Conservation (phyloP, 2,888 invertebrate species). For the Eupithecia tripunctaria region DNA sequence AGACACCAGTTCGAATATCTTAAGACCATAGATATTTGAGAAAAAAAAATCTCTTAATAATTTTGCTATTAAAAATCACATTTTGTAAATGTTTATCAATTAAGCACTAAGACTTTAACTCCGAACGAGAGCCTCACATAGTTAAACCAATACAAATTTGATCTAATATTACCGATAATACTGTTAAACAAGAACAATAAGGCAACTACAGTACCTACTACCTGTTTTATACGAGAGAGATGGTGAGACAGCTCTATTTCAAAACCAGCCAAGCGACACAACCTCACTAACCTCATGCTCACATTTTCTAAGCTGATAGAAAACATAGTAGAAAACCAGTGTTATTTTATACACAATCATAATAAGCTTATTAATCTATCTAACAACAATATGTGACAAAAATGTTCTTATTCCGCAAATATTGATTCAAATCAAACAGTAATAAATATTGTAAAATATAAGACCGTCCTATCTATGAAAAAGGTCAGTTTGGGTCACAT, state of each 20-base stretch:
- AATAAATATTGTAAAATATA: no score
- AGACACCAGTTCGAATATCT: not conserved
- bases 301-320: not conserved
- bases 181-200: not conserved
- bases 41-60: not conserved
- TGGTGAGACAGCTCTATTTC: not conserved
- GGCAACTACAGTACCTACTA: not conserved
- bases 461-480: no score
- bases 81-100: no score
- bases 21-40: not conserved
- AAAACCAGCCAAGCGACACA: not conserved
- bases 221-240: not conserved
- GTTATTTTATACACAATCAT: not conserved
- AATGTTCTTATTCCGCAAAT: not conserved
- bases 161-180: not conserved
- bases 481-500: not conserved
- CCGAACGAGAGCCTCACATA: not conserved
- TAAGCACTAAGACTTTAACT: no score
- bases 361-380: not conserved
- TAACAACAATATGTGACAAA: not conserved
- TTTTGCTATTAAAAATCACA: not conserved
- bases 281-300: not conserved
- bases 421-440: not conserved
- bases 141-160: not conserved
- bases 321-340: not conserved